Base-by-base conservation (phyloP, 2,797 vertebrate genomes). In the Xiphophorus birchmanni region DNA sequence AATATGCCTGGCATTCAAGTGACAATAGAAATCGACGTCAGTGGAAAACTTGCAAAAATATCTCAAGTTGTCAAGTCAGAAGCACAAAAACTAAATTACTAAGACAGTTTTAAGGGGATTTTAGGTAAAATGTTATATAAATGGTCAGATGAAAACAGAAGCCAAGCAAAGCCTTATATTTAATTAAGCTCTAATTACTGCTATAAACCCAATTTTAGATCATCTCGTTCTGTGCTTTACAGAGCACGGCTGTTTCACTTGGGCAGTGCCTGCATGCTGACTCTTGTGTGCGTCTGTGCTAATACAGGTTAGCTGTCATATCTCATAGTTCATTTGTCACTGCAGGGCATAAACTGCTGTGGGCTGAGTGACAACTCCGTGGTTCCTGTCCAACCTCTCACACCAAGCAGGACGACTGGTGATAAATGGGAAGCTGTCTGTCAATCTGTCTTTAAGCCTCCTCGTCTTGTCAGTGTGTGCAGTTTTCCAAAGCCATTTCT, bases 241-340 rank as follows among this genome's bases (percentile, higher is more conserved):
- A 72, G 15, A 21, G 74, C 50, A 26, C 63, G 74, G 50, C 7
- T 63, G 17, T 48, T 26, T 35, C 37, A 75, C 29, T 37, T 45
- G 75, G 17, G 72, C 7, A 4, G 60, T 80, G 80, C 76, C 74
- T 84, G 83, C 80, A 40, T 80, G 86, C 77, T 29, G 40, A 58
- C 69, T 52, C 78, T 50, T 88, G 87, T 76, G 75, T 23, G 21
- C 81, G 77, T 86, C 74, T 23, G 44, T 80, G 77, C 78, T 80
- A 85, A 86, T 67, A 85, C 85, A 77, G 67, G 76, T 76, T 65
- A 63, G 79, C 75, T 87, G 92, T 84, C 73, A 67, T 89, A 87
- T 91, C 85, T 92, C 73, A 89, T 87, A 89, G 94, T 88, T 91
- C 92, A 87, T 67, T 76, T 77, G 80, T 92, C 90, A 84, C 88